Evolutionary conservation across 2,113 vertebrate species (phyloP), one percentile per base, ranked within the genome.

Genomic region (Odontesthes bonariensis): DNA sequence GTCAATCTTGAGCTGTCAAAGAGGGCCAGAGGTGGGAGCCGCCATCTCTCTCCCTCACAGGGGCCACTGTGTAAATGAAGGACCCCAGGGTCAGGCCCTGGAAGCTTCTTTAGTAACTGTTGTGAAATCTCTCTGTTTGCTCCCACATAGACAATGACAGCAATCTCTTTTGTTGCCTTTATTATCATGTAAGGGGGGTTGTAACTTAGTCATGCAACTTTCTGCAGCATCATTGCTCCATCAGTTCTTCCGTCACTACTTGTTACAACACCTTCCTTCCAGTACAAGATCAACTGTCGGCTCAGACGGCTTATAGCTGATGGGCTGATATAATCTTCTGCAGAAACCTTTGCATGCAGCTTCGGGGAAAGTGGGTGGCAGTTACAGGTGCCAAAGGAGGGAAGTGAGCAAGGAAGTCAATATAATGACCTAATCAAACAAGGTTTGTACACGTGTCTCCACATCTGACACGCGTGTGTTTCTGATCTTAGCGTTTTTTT

Each of bases 1-100:
- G 72, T 92, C 91, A 91, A 91, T 94, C 90, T 90, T 83, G 65
- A 47, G 77, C 80, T 88, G 91, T 94, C 89, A 88, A 51, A 64
- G 73, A 82, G 72, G 82, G 83, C 82, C 86, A 89, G 86, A 88
- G 89, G 90, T 92, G 89, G 87, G 75, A 79, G 69, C 79, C 77
- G 75, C 72, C 76, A 66, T 86, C 79, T 81, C 70, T 77, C 49
- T 83, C 49, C 84, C 84, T 90, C 86, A 82, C 83, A 83, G 85
- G 69, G 81, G 69, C 79, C 68, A 63, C 71, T 76, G 79, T 90
- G 85, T 82, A 68, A 75, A 42, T 51, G 60, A 55, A 14, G 81
- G 86, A 89, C 85, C 79, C 49, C 49, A 19, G 88, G 87, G 92
- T 94, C 92, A 90, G 83, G 70, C 80, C 79, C 88, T 77, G 79